Conservation (phyloP, 2,113 vertebrate genomes). For the Oncorhynchus kisutch region DNA sequence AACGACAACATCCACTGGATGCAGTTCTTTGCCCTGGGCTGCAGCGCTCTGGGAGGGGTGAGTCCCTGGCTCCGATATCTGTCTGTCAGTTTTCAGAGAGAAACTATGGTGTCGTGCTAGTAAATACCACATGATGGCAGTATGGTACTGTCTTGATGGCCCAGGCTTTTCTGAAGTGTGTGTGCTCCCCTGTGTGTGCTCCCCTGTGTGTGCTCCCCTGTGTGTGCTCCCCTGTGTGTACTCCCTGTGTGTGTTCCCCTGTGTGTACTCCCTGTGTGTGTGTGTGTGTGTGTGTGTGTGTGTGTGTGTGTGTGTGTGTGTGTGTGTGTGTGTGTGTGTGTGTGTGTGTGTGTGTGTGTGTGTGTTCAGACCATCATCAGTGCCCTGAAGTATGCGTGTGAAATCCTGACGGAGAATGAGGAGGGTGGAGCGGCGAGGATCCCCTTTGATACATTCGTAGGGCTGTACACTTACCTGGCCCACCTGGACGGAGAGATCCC, state of each 20-base stretch:
- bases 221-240: too few species aligned
- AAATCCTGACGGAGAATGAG: constrained; percentile 84
- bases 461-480: constrained; percentile 83
- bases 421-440: constrained; percentile 79
- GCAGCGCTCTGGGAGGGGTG: constrained; percentile 76
- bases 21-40: constrained; percentile 71
- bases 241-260: too few species aligned
- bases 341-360: background rate
- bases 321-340: too few species aligned
- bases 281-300: background rate
- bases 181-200: too few species aligned
- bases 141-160: constrained; percentile 31
- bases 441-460: constrained; percentile 73
- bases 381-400: constrained; percentile 82
- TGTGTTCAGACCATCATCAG: constrained; percentile 72
- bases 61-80: background rate
- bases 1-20: constrained; percentile 76
- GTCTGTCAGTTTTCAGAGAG: background rate
- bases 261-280: too few species aligned
- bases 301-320: too few species aligned
- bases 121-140: constrained; percentile 64
- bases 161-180: background rate
- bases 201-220: too few species aligned
- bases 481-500: constrained; percentile 75
- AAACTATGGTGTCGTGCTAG: constrained; percentile 16